Conservation (phyloP, 2,797 vertebrate genomes). For the Acanthopagrus latus region DNA sequence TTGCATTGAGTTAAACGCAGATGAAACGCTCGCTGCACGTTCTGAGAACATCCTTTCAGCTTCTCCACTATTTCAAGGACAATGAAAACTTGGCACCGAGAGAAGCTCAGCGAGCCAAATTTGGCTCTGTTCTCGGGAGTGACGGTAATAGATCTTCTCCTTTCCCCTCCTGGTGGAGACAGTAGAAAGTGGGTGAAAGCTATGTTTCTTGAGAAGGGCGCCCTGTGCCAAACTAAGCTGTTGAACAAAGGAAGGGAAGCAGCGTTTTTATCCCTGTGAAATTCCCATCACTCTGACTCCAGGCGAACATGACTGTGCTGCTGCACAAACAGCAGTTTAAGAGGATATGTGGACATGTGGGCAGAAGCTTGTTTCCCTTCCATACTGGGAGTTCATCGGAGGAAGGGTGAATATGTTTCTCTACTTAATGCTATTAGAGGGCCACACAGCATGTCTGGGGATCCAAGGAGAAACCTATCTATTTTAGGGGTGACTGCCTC, state of each 20-base stretch:
- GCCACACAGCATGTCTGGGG: conserved; percentile 82
- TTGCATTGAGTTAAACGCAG: background rate
- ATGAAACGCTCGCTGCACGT: conserved; percentile 1
- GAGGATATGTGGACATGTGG: conserved; percentile 48
- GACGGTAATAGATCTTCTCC: conserved; percentile 74
- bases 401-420: conserved; percentile 65
- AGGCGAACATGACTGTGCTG: conserved; percentile 37
- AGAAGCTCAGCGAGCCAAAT: conserved; percentile 47
- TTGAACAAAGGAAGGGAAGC: conserved; percentile 45
- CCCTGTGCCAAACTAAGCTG: conserved; percentile 75
- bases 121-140: conserved; percentile 55
- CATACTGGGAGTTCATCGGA: conserved; percentile 45
- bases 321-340: conserved; percentile 55
- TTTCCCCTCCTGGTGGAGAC: conserved; percentile 64
- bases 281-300: conserved; percentile 74
- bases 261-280: conserved; percentile 77
- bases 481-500: conserved; percentile 86
- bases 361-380: conserved; percentile 64
- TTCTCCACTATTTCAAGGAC: conserved; percentile 51
- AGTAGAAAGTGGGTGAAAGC: conserved; percentile 67
- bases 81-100: conserved; percentile 43
- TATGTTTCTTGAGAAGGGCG: conserved; percentile 59
- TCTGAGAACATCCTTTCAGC: conserved; percentile 30
- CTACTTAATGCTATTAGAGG: conserved; percentile 68
- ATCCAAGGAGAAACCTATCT: conserved; percentile 76